Conservation (phyloP, 2,113 vertebrate genomes). For the Cavia aperea region DNA sequence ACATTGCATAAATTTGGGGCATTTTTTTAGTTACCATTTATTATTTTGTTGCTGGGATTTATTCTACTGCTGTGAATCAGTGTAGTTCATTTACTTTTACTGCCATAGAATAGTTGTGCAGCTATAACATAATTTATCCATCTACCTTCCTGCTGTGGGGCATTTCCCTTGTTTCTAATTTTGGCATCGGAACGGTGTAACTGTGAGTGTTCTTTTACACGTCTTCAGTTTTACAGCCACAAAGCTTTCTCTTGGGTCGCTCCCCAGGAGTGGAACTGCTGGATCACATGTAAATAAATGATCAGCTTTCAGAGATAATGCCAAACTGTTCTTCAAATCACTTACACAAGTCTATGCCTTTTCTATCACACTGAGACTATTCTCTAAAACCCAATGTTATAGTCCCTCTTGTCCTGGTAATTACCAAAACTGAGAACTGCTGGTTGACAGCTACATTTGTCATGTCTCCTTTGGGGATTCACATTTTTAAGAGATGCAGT, state of each 20-base stretch:
- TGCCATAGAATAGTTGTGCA: background rate
- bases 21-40: slow-evolving; percentile 21
- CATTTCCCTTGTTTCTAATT: background rate
- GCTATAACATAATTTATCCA: background rate
- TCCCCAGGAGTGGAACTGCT: background rate
- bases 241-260: background rate
- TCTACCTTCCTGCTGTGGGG: background rate
- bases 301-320: slow-evolving; percentile 11
- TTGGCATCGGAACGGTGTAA: background rate
- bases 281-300: background rate
- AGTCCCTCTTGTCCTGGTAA: background rate
- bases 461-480: background rate
- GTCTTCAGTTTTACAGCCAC: background rate
- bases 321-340: slow-evolving; percentile 27
- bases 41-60: background rate
- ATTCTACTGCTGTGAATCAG: background rate
- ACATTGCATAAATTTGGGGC: background rate
- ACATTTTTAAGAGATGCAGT: slow-evolving; percentile 28
- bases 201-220: background rate
- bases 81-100: slow-evolving; percentile 33
- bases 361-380: slow-evolving; percentile 11
- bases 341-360: slow-evolving; percentile 20
- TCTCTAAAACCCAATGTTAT: slow-evolving; percentile 37
- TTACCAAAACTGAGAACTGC: slow-evolving; percentile 28
- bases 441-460: slow-evolving; percentile 4